Percentiles rank a stretch among this genome's conserved stretches.
These are phyloP conservation scores for Dicycla oo DNA, from an alignment of 2,888 invertebrate genomes.

Conservation along the genomic window DNA sequence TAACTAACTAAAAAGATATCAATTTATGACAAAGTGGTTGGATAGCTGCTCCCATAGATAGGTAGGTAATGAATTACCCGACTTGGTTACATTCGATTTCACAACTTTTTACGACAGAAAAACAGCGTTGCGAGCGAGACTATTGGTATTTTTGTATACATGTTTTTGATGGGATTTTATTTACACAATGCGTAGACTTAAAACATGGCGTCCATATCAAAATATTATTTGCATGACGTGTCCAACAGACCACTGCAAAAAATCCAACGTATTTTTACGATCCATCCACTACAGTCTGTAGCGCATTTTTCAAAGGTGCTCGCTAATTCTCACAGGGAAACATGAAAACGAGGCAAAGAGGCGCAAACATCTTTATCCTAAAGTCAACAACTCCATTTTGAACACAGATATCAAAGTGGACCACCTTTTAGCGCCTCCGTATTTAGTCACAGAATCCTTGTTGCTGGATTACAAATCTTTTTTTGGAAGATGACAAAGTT, in stretches of 20 bases:
- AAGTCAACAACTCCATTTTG: slow-evolving; percentile 72
- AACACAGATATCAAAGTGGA: slow-evolving; percentile 73
- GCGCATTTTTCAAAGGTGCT: slow-evolving; percentile 49
- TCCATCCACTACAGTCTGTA: slow-evolving; percentile 4
- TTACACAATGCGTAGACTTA: neutral
- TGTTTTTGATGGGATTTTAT: too few relatives aligned
- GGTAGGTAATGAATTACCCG: too few relatives aligned
- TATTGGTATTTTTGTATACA: too few relatives aligned
- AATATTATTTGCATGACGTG: slow-evolving; percentile 56
- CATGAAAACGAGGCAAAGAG: slow-evolving; percentile 65
- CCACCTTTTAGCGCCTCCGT: slow-evolving; percentile 88
- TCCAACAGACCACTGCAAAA: slow-evolving; percentile 20
- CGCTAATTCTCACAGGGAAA: slow-evolving; percentile 77
- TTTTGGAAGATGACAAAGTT: neutral
- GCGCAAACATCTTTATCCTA: slow-evolving; percentile 76
- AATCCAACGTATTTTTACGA: slow-evolving; percentile 26
- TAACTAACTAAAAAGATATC: too few relatives aligned
- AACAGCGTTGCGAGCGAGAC: too few relatives aligned
- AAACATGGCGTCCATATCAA: neutral
- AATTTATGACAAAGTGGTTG: too few relatives aligned
- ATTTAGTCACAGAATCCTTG: slow-evolving; percentile 78
- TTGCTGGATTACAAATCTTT: slow-evolving; percentile 62
- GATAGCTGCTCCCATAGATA: too few relatives aligned
- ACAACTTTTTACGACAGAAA: too few relatives aligned
- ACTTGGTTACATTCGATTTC: too few relatives aligned